Evolutionary conservation across 1,140 invertebrate species (phyloP).

Genomic region (Mercenaria mercenaria): DNA sequence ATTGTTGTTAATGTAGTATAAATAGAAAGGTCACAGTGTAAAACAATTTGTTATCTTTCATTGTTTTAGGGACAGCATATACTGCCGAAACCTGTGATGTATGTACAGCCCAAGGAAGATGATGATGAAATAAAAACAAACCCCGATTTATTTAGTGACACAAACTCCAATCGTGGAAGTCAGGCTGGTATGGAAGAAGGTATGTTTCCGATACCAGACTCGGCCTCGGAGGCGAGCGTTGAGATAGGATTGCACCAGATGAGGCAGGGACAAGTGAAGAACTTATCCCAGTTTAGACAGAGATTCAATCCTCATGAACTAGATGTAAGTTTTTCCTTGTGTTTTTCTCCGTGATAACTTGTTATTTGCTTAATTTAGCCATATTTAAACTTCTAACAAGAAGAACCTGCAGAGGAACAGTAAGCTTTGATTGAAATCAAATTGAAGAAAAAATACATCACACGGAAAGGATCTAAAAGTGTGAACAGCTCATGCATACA

Average conservation of each 20-base stretch:
- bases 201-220: conserved; percentile 68
- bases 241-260: conserved; percentile 2
- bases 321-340: conserved; percentile 42
- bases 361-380: too few relatives aligned
- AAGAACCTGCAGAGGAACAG: too few relatives aligned
- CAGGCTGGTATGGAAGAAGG: conserved; percentile 72
- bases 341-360: background rate
- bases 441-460: too few relatives aligned
- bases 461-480: too few relatives aligned
- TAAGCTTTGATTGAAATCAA: too few relatives aligned
- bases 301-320: conserved; percentile 58
- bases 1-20: too few relatives aligned
- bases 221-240: conserved; percentile 76
- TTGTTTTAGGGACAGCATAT: conserved; percentile 45
- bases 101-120: conserved; percentile 67
- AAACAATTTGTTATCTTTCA: too few relatives aligned
- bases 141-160: conserved; percentile 82
- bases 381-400: too few relatives aligned
- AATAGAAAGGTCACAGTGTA: too few relatives aligned
- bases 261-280: conserved; percentile 6
- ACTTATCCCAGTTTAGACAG: background rate
- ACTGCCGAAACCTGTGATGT: conserved; percentile 79
- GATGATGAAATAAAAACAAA: conserved; percentile 80
- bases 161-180: conserved; percentile 74
- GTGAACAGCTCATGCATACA: too few relatives aligned